These are phyloP conservation scores for Xiphorhynchus elegans DNA, from an alignment of 2,113 vertebrate species.

Conservation along the genomic window DNA sequence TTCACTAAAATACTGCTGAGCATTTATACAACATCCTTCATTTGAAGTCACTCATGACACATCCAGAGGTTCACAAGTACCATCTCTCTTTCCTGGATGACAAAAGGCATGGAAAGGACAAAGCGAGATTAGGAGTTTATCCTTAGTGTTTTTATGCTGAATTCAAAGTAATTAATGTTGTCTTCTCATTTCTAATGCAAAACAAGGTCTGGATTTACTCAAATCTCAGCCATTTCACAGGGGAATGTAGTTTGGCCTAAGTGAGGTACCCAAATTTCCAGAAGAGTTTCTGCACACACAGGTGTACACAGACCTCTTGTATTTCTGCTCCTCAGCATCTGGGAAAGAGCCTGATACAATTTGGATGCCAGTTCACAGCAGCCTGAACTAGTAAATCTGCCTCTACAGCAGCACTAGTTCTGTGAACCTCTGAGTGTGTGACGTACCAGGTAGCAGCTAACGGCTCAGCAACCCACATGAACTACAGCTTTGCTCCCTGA, in stretches of 20 bases:
- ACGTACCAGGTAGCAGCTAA: background rate
- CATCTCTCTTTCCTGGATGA: background rate
- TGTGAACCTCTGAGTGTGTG: background rate
- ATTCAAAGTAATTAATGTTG: background rate
- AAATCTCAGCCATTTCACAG: background rate
- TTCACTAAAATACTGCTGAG: background rate
- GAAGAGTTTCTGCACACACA: background rate
- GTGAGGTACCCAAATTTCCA: background rate
- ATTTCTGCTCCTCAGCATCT: background rate
- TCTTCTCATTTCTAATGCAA: background rate
- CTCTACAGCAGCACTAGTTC: background rate
- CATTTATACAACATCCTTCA: background rate
- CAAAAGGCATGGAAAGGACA: background rate
- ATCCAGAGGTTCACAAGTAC: background rate
- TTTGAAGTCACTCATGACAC: background rate
- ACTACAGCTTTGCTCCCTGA: background rate
- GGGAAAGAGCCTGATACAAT: background rate
- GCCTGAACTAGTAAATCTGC: fast-evolving
- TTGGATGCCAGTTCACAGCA: background rate
- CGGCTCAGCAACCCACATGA: background rate
- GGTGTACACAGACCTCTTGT: background rate
- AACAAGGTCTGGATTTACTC: background rate
- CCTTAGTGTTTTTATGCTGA: background rate
- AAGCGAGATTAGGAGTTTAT: background rate
- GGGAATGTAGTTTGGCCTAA: background rate